Percentiles rank a stretch among this genome's conserved stretches.
phyloP scores from a whole-genome alignment of 2,888 invertebrate genomes.

The Pseudoips prasinana region DNA sequence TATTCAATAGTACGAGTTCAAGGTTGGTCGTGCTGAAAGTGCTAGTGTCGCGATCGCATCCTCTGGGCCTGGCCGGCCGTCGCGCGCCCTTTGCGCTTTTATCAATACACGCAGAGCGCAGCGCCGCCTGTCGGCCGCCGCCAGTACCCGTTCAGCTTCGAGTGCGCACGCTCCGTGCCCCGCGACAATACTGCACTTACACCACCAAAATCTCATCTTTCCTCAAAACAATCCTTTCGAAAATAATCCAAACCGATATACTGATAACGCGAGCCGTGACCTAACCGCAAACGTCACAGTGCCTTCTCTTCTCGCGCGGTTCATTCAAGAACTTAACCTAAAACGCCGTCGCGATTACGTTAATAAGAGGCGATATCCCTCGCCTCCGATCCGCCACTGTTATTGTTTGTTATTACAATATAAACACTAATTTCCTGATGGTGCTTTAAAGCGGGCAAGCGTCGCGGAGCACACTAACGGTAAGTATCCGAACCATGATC shows the following conservation, averaged over 20 bases:
- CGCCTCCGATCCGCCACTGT: conserved; percentile 38
- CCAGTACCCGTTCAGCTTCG: conserved; percentile 57
- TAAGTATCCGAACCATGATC: conserved; percentile 45
- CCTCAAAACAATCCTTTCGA: conserved; percentile 60
- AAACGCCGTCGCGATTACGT: conserved; percentile 47
- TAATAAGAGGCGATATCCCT: conserved; percentile 44
- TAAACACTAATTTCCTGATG: conserved; percentile 44
- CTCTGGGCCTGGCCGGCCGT: conserved; percentile 37
- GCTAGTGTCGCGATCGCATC: conserved; percentile 39
- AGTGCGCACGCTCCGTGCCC: conserved; percentile 73
- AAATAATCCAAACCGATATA: conserved; percentile 40
- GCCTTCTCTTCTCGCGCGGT: conserved; percentile 32
- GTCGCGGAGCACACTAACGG: conserved; percentile 50
- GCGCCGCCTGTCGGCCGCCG: conserved; percentile 65
- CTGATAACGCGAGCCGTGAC: conserved; percentile 34
- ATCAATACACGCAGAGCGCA: conserved; percentile 61
- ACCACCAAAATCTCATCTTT: conserved; percentile 44
- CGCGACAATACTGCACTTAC: conserved; percentile 64
- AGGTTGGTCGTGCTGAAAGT: conserved; percentile 65
- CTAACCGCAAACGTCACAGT: conserved; percentile 23
- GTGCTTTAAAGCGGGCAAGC: conserved; percentile 38
- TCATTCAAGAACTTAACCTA: conserved; percentile 40
- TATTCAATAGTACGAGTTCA: conserved; percentile 70
- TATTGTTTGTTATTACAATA: conserved; percentile 54
- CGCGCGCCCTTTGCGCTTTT: conserved; percentile 70